These are phyloP conservation scores for Heterocephalus glaber DNA, from an alignment of 2,113 vertebrate genomes.

Conservation along the genomic window DNA sequence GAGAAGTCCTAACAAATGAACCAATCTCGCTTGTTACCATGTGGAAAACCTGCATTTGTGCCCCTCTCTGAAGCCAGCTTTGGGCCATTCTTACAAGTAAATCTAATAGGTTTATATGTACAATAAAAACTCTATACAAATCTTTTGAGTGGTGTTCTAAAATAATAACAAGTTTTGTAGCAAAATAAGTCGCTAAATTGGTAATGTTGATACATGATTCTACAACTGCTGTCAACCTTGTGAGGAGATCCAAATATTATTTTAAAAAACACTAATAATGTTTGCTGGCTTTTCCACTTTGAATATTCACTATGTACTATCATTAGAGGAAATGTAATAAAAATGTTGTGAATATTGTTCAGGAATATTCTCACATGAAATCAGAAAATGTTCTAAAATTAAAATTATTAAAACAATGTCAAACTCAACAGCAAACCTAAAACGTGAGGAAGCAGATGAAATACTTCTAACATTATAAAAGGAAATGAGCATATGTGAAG, in stretches of 20 bases:
- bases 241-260: not conserved
- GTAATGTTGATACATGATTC: not conserved
- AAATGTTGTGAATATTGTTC: not conserved
- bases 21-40: fast-evolving
- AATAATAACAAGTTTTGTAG: not conserved
- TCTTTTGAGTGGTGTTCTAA: not conserved
- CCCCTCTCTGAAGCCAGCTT: not conserved
- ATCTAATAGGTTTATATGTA: not conserved
- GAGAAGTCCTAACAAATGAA: not conserved
- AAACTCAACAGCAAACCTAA: not conserved
- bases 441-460: not conserved
- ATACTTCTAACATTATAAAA: not conserved
- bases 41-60: not conserved
- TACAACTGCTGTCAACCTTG: not conserved
- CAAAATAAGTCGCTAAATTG: not conserved
- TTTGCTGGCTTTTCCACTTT: not conserved
- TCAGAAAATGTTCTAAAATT: conserved; percentile 21
- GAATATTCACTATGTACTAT: not conserved
- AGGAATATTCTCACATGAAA: not conserved
- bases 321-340: not conserved
- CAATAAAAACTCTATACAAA: not conserved
- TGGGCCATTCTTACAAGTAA: not conserved
- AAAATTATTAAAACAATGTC: not conserved
- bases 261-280: not conserved
- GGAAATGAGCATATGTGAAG: not conserved